These are phyloP conservation scores for Sebastes schlegelii DNA, from an alignment of 2,113 vertebrate species.

Conservation along the genomic window DNA sequence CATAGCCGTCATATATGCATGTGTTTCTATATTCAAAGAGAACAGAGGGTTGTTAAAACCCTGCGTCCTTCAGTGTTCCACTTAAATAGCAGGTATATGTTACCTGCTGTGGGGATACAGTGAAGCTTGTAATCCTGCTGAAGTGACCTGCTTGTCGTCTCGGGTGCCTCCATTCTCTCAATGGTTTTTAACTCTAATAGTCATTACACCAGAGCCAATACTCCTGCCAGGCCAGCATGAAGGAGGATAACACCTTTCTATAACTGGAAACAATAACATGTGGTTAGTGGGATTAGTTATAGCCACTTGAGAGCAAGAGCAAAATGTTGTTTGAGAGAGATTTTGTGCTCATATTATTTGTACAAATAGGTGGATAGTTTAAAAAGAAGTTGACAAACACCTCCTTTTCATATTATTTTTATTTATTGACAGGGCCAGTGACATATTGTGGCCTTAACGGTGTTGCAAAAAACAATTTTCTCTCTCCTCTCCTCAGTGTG, in stretches of 20 bases:
- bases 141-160: conserved; percentile 42
- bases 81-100: conserved; percentile 44
- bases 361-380: neutral
- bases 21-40: conserved; percentile 61
- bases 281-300: neutral
- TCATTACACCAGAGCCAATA: conserved; percentile 33
- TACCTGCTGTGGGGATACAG: conserved; percentile 46
- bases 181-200: conserved; percentile 36
- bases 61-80: conserved; percentile 37
- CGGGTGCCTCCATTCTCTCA: conserved; percentile 10
- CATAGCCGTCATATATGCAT: conserved; percentile 10
- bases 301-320: neutral
- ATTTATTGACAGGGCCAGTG: neutral
- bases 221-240: conserved; percentile 23
- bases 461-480: conserved; percentile 9
- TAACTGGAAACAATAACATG: conserved; percentile 8
- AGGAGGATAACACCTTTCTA: conserved; percentile 13
- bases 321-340: conserved; percentile 4
- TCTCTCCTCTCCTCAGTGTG: conserved; percentile 25
- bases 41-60: conserved; percentile 21
- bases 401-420: neutral
- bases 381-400: neutral
- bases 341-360: neutral
- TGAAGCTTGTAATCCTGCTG: conserved; percentile 52
- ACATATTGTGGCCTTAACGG: neutral